Evolutionary conservation across 2,797 vertebrate genomes (phyloP).

Genomic region (Prunella strophiata): DNA sequence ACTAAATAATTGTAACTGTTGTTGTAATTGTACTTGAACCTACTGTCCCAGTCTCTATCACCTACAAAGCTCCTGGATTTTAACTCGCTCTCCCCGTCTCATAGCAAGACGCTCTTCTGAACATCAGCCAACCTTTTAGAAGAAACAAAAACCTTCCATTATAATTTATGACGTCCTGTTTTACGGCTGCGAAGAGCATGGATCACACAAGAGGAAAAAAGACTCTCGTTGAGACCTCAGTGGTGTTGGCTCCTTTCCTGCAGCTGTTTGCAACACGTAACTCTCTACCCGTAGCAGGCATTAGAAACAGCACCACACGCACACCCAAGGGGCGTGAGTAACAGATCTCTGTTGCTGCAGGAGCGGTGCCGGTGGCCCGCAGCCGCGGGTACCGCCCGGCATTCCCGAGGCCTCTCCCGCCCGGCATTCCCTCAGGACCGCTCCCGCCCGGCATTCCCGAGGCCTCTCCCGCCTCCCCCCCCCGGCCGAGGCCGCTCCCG

Average conservation of each 20-base stretch:
- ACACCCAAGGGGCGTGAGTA: neutral
- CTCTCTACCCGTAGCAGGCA: neutral
- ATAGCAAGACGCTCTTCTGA: neutral
- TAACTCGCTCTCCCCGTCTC: neutral
- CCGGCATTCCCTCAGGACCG: rapidly evolving
- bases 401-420: neutral
- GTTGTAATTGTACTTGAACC: neutral
- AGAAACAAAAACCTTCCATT: neutral
- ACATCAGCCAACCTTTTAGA: neutral
- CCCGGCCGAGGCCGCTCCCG: too few relatives aligned
- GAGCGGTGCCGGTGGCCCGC: neutral
- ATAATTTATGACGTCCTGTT: conserved; percentile 3
- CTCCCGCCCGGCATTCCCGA: too few relatives aligned
- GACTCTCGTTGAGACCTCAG: neutral
- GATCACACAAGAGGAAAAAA: neutral
- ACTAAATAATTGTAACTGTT: neutral
- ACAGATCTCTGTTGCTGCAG: neutral
- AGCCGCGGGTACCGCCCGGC: neutral
- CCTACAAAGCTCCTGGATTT: neutral
- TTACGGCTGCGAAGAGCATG: neutral
- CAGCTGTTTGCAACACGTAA: neutral
- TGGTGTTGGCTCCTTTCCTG: neutral
- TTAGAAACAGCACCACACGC: neutral
- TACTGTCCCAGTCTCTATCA: neutral
- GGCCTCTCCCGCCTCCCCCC: too few relatives aligned